Conservation (phyloP, 2,888 invertebrate species). For the Pristionchus entomophagus region DNA sequence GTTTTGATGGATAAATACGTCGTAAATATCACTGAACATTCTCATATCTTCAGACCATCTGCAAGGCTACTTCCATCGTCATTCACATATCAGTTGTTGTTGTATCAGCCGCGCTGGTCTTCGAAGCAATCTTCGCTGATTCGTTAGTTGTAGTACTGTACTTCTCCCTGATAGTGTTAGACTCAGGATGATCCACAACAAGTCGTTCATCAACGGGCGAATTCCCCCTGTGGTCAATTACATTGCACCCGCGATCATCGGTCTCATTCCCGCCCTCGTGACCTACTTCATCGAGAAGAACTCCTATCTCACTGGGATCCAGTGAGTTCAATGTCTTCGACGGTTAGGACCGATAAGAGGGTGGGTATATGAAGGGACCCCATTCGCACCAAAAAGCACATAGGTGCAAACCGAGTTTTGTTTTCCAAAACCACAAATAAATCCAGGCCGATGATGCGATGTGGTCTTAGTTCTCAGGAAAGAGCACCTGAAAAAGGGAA, state of each 20-base stretch:
- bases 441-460: no score
- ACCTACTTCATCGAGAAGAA: constrained; percentile 58
- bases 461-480: no score
- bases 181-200: constrained; percentile 48
- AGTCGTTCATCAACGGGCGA: constrained; percentile 55
- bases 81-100: constrained; percentile 60
- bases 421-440: no score
- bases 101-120: constrained; percentile 54
- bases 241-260: constrained; percentile 57
- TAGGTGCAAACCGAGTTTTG: no score
- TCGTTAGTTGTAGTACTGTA: no score
- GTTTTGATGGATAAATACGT: not conserved
- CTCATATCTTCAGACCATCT: constrained; percentile 54
- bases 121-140: constrained; percentile 61
- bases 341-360: no score
- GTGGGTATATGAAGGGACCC: not conserved
- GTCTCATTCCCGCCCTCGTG: constrained; percentile 53
- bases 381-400: no score
- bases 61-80: constrained; percentile 57
- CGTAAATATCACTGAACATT: no score
- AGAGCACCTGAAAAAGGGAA: no score
- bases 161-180: no score
- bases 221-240: constrained; percentile 57
- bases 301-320: constrained; percentile 39
- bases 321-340: constrained; percentile 39